Evolutionary conservation across 2,113 vertebrate genomes (phyloP).

Genomic region (Camelus bactrianus): DNA sequence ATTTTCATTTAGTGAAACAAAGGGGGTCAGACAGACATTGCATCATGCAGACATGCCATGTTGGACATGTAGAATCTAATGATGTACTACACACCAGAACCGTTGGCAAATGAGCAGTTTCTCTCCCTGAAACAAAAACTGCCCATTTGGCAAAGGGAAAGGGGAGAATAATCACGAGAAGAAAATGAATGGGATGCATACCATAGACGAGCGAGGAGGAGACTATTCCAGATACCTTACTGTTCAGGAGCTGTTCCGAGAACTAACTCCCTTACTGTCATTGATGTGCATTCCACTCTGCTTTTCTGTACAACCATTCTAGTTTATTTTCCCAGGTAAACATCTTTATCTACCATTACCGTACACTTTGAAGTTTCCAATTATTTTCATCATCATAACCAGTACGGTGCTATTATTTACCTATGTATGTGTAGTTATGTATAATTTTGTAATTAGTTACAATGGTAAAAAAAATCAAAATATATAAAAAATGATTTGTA

Average conservation of each 20-base stretch:
- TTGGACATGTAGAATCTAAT: constrained; percentile 58
- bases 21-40: constrained; percentile 65
- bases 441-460: constrained; percentile 92
- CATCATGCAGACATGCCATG: constrained; percentile 18
- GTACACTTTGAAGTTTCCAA: constrained; percentile 81
- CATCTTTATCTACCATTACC: constrained; percentile 80
- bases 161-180: not conserved
- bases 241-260: constrained; percentile 79
- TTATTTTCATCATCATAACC: constrained; percentile 89
- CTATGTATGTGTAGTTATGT: constrained; percentile 90
- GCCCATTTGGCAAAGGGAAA: constrained; percentile 43
- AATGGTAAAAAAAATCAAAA: constrained; percentile 86
- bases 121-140: constrained; percentile 71
- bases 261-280: constrained; percentile 87
- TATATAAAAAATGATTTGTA: constrained; percentile 90
- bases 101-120: constrained; percentile 65
- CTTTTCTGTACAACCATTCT: constrained; percentile 87
- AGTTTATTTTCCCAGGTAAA: constrained; percentile 82
- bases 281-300: constrained; percentile 99
- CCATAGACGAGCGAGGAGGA: constrained; percentile 13
- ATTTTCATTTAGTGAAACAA: constrained; percentile 80
- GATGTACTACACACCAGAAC: constrained; percentile 51
- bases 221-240: constrained; percentile 60
- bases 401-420: constrained; percentile 95
- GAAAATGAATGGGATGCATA: constrained; percentile 61